phyloP scores from a whole-genome alignment of 1,140 invertebrate genomes.

The Drosophila hydei region DNA sequence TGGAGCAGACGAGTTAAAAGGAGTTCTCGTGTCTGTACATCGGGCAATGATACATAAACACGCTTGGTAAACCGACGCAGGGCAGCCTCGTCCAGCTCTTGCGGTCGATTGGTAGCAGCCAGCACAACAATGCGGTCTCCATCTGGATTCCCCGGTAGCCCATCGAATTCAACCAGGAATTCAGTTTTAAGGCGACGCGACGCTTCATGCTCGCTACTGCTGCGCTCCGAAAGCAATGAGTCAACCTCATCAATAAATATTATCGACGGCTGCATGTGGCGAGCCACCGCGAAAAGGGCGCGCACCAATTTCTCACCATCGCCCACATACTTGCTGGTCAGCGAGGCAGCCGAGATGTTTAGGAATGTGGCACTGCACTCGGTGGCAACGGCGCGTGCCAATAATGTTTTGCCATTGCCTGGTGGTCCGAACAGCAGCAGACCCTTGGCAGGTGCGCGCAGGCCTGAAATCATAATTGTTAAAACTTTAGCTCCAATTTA shows the following conservation, averaged over 20 bases:
- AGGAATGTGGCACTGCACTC: constrained; percentile 98
- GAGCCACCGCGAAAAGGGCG: constrained; percentile 96
- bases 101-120: constrained; percentile 98
- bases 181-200: constrained; percentile 98
- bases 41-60: constrained; percentile 96
- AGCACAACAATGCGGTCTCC: constrained; percentile 96
- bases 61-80: constrained; percentile 95
- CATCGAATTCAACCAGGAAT: constrained; percentile 98
- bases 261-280: constrained; percentile 96
- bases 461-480: constrained; percentile 33
- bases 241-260: constrained; percentile 99
- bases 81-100: constrained; percentile 97
- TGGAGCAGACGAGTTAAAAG: constrained; percentile 91
- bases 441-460: constrained; percentile 93
- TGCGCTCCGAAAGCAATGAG: constrained; percentile 95
- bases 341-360: constrained; percentile 97
- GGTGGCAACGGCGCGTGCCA: constrained; percentile 95
- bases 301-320: constrained; percentile 99
- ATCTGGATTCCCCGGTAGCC: constrained; percentile 92
- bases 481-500: neutral
- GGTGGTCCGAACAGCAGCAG: constrained; percentile 97
- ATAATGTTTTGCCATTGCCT: constrained; percentile 92
- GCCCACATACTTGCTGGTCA: constrained; percentile 99
- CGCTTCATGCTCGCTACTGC: constrained; percentile 97
- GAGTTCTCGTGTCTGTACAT: constrained; percentile 89